Conservation (phyloP, 2,888 invertebrate species). For the Drosophila nigricruria region DNA sequence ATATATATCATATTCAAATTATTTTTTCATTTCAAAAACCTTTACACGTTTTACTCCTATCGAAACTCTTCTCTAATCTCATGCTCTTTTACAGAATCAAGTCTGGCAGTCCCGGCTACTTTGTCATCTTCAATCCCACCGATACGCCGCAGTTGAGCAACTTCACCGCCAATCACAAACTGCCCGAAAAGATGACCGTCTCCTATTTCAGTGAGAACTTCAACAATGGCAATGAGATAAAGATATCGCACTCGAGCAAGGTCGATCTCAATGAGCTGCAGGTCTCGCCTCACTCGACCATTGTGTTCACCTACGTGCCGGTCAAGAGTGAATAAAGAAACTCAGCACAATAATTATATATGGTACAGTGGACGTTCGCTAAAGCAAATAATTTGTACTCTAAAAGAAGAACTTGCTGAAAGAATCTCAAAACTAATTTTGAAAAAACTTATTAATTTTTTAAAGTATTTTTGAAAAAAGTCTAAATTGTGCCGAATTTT, state of each 20-base stretch:
- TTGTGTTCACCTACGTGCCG: constrained; percentile 90
- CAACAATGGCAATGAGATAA: constrained; percentile 58
- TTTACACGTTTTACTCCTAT: background rate
- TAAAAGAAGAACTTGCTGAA: background rate
- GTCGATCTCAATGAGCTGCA: constrained; percentile 86
- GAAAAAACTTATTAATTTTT: background rate
- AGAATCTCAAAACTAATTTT: background rate
- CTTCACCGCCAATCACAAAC: constrained; percentile 85
- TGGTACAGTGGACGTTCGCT: constrained; percentile 1
- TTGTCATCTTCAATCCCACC: constrained; percentile 90
- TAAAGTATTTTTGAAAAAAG: too few relatives aligned
- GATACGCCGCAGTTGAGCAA: constrained; percentile 86
- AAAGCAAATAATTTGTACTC: background rate
- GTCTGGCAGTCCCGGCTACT: constrained; percentile 90
- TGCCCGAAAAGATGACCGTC: constrained; percentile 89
- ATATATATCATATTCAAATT: background rate
- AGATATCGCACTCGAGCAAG: constrained; percentile 85
- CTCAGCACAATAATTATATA: constrained; percentile 11
- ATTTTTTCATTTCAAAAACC: background rate
- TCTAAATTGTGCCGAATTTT: background rate
- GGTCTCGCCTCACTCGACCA: constrained; percentile 88
- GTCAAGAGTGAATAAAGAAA: constrained; percentile 74
- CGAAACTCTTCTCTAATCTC: constrained; percentile 11
- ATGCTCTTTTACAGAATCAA: constrained; percentile 87
- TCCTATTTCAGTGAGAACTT: constrained; percentile 87